phyloP scores from a whole-genome alignment of 2,888 invertebrate species.

The Terebella lapidaria region DNA sequence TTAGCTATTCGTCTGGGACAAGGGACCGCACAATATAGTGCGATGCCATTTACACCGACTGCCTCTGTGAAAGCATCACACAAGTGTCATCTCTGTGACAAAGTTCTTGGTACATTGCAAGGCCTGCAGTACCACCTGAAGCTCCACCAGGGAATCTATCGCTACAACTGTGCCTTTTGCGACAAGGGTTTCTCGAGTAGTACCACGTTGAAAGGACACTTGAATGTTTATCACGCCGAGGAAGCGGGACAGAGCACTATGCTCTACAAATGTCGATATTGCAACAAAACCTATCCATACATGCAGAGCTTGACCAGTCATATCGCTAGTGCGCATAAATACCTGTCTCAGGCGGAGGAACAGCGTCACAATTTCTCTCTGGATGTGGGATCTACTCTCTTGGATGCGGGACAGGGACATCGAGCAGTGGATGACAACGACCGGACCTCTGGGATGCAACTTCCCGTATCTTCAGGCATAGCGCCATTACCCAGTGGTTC shows the following conservation, averaged over 20 bases:
- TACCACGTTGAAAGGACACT: background rate
- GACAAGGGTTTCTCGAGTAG: constrained; percentile 10
- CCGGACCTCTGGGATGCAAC: too few species aligned
- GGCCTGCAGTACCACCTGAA: constrained; percentile 8
- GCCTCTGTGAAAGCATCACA: too few species aligned
- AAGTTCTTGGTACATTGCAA: constrained; percentile 3
- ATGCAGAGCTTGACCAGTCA: background rate
- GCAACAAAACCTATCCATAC: background rate
- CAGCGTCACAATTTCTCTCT: too few species aligned
- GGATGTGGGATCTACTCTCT: too few species aligned
- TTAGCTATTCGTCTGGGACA: too few species aligned
- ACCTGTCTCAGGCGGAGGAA: background rate
- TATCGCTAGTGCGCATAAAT: background rate
- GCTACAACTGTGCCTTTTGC: constrained; percentile 8
- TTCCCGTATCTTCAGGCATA: too few species aligned
- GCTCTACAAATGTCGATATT: background rate
- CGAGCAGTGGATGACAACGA: background rate
- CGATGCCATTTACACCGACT: too few species aligned
- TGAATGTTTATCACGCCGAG: background rate
- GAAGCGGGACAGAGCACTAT: background rate
- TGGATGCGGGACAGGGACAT: background rate
- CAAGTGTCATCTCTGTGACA: constrained; percentile 6
- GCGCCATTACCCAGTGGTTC: too few species aligned
- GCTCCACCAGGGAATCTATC: constrained; percentile 11
- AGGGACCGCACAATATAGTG: too few species aligned